Conservation (phyloP, 2,797 vertebrate species). For the Anguilla anguilla region DNA sequence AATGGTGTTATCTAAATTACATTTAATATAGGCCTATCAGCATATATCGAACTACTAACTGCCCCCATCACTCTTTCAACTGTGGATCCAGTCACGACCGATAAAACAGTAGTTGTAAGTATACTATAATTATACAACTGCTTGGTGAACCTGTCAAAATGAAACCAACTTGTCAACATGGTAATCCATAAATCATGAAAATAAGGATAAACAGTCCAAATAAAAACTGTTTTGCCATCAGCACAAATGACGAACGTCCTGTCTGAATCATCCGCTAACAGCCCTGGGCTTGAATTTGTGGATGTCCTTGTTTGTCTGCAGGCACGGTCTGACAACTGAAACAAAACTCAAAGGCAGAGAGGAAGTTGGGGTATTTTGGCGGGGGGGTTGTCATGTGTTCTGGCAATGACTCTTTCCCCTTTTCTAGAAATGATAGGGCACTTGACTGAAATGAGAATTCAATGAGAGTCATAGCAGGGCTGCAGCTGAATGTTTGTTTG, state of each 20-base stretch:
- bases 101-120: not conserved
- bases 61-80: not conserved
- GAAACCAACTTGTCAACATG: slow-evolving; percentile 1
- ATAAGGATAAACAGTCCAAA: slow-evolving; percentile 38
- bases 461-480: not conserved
- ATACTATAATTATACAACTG: not conserved
- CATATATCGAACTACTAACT: too few relatives aligned
- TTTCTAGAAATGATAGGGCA: not conserved
- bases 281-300: slow-evolving; percentile 49
- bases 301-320: slow-evolving; percentile 62
- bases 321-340: slow-evolving; percentile 49
- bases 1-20: too few relatives aligned
- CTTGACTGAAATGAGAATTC: not conserved
- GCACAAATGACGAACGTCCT: slow-evolving; percentile 60
- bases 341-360: slow-evolving; percentile 33
- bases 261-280: slow-evolving; percentile 33
- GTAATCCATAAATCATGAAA: not conserved
- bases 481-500: not conserved
- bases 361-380: slow-evolving; percentile 21
- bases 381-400: slow-evolving; percentile 9
- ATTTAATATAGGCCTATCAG: too few relatives aligned
- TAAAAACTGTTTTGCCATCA: slow-evolving; percentile 46
- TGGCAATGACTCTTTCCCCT: not conserved
- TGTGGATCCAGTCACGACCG: not conserved
- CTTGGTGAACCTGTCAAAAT: not conserved